A percentile compares a stretch with the other conserved stretches of the same genome.
phyloP scores from a whole-genome alignment of 2,888 invertebrate species.

The Phasia obesa region DNA sequence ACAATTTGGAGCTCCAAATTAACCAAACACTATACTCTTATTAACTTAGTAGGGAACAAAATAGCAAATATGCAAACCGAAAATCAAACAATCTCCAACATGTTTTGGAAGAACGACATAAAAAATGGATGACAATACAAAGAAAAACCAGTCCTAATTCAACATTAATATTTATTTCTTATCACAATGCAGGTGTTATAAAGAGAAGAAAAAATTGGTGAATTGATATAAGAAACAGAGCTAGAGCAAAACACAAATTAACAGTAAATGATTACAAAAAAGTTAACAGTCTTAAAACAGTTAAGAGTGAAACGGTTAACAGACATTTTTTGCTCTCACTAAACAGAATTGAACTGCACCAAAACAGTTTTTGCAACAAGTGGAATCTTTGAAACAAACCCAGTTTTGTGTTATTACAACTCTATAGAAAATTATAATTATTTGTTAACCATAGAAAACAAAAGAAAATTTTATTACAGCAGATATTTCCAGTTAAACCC shows the following conservation, averaged over 20 bases:
- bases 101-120: conserved; percentile 39
- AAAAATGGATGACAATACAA: background rate
- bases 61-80: background rate
- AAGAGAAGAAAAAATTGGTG: conserved; percentile 18
- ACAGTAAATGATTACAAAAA: no score
- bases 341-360: no score
- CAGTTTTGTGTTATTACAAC: no score
- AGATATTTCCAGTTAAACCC: no score
- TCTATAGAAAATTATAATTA: no score
- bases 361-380: no score
- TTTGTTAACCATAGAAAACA: no score
- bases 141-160: conserved; percentile 55
- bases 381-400: no score
- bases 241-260: conserved; percentile 17
- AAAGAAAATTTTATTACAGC: no score
- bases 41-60: conserved; percentile 4
- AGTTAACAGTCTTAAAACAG: no score
- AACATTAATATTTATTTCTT: conserved; percentile 50
- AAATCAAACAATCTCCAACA: conserved; percentile 42
- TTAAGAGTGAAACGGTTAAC: conserved; percentile 58
- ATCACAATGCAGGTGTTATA: conserved; percentile 66
- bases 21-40: conserved; percentile 29
- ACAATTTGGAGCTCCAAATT: conserved; percentile 75
- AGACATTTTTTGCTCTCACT: conserved; percentile 16
- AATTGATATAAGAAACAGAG: background rate